Base-by-base conservation (phyloP, 1,140 invertebrate species). In the Nephila pilipes region DNA sequence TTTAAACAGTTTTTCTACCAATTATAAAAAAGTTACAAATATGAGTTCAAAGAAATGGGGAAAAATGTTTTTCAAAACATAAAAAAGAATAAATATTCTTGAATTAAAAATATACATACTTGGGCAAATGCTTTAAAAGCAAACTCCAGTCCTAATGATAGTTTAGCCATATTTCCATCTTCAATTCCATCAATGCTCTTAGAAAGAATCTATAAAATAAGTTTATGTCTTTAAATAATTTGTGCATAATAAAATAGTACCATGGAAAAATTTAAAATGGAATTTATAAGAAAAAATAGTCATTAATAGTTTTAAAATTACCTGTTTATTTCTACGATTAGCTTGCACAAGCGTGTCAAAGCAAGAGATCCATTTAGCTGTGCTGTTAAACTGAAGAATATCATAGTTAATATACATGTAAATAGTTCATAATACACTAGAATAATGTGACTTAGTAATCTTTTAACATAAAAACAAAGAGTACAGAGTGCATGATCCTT, bases 151-250 rank as follows among this genome's bases (percentile, higher is more conserved):
- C 96, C 97, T 79, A 95, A 95, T n/a, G 96, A 95, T 94, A 97
- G 96, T 94, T 96, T 96, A 22, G 97, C 96, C 85, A 96, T 96
- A 14, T 96, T 95, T 81, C 95, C 95, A 58, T 96, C 96, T 85
- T 95, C 94, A 25, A 96, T 94, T 12, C 94, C 87, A 81, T 95
- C 95, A 87, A 96, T 95, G 16, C 94, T 95, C n/a, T 95, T 94
- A 85, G 94, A 95, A 88, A 96, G 94, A 80, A 95, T 95, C 96
- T 96, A 91, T 38, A 94, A 95, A 79, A 80, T 46, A 46, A 38
- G 38, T 38, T 38, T 3, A 46, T 46, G 12, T 10, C 46, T 4
- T 46, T 46, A 0, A 46, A 46, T 46, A 46, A 46, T 10, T 6
- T 46, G 12, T 46, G 8, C 46, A 46, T 46, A 46, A 46, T 10